Percentiles rank a stretch among this genome's conserved stretches.
These are phyloP conservation scores for Anoplopoma fimbria DNA, from an alignment of 2,113 vertebrate species.

Conservation along the genomic window DNA sequence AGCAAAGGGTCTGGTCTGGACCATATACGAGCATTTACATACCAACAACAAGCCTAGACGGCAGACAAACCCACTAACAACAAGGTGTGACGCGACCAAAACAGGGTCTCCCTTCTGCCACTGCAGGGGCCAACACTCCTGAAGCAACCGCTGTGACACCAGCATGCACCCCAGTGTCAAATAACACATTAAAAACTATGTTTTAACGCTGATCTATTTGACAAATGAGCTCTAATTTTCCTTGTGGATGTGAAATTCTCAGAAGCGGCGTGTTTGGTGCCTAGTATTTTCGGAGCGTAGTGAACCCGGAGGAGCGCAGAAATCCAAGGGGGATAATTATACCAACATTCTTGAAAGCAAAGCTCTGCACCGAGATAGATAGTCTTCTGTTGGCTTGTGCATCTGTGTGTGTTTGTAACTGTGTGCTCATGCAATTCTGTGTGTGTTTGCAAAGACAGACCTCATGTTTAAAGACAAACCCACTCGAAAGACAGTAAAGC, in stretches of 20 bases:
- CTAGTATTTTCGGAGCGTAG: conserved; percentile 55
- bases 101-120: conserved; percentile 52
- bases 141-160: conserved; percentile 44
- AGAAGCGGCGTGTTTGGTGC: conserved; percentile 2
- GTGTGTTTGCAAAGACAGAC: conserved; percentile 63
- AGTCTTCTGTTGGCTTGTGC: conserved; percentile 47
- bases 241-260: conserved; percentile 29
- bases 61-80: conserved; percentile 74
- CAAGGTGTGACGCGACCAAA: conserved; percentile 73
- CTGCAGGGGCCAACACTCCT: conserved; percentile 41
- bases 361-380: conserved; percentile 3
- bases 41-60: conserved; percentile 79
- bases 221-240: conserved; percentile 16
- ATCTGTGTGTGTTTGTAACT: conserved; percentile 23
- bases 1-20: conserved; percentile 40
- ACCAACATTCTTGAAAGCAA: conserved; percentile 57
- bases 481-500: conserved; percentile 71
- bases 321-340: conserved; percentile 62
- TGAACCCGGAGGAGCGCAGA: conserved; percentile 51
- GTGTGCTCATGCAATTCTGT: conserved; percentile 39
- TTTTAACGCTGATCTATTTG: conserved; percentile 20
- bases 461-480: conserved; percentile 77
- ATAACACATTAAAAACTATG: conserved; percentile 41
- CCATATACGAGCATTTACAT: conserved; percentile 72
- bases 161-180: conserved; percentile 42